Base-by-base conservation (phyloP, 2,113 vertebrate genomes). In the Hippocampus comes region DNA sequence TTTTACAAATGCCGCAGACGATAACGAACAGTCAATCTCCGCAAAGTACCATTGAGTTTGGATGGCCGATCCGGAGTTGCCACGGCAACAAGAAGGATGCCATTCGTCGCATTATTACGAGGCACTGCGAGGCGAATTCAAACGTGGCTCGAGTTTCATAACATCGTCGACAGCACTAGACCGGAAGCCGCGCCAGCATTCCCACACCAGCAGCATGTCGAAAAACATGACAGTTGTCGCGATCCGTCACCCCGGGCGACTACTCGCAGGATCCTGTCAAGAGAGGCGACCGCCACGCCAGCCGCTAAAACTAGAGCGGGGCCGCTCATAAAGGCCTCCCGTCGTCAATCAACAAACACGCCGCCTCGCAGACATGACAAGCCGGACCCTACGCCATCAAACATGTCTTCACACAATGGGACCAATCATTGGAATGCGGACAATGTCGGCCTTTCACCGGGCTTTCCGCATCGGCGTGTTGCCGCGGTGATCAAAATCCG, bases 401-500 rank as follows among this genome's bases (percentile, higher is more conserved):
- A 89, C 70, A 72, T n/a, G 64, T 82, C 79, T 56, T 71, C 78
- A 69, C 78, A 90, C 86, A 92, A 91, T 88, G 78, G 81, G 84
- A 89, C 89, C 89, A 88, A 89, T 89, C 89, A 87, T 81, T 87
- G 82, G 83, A 86, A 87, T 34, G 74, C 70, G 83, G 78, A 91
- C 89, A 91, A 91, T 90, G 83, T 89, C 84, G 83, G 75, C 85
- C 87, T 91, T 91, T 72, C 78, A 60, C 70, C 72, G 71, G 72
- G 80, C 82, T 67, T 49, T 27, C 1, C 75, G 72, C 74, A 78
- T 74, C 78, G 75, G 74, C 71, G 25, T 59, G 88, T 90, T 89
- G 86, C 86, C 82, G 91, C 84, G 89, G 73, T 72, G 66, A 84
- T 79, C 82, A 86, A 90, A 81, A 86, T 72, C 89, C 66, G 86